Evolutionary conservation across 2,113 vertebrate species (phyloP).

Genomic region (Marmota monax): DNA sequence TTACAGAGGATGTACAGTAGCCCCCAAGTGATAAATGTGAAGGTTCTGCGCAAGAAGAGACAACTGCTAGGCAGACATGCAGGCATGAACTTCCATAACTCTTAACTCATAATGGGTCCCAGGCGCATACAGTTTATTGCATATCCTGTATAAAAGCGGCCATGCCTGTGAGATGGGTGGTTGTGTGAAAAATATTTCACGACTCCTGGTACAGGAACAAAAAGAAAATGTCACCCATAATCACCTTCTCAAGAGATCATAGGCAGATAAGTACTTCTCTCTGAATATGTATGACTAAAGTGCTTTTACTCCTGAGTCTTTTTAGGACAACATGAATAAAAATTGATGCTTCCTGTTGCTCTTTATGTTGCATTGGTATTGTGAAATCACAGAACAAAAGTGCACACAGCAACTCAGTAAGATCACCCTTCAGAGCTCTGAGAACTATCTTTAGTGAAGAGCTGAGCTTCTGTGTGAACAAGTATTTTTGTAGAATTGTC

Average conservation of each 20-base stretch:
- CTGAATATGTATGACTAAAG: not conserved
- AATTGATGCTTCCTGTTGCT: conserved; percentile 28
- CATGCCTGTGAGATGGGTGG: not conserved
- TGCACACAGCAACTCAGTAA: not conserved
- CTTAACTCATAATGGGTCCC: conserved; percentile 47
- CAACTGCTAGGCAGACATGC: conserved; percentile 37
- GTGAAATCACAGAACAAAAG: conserved; percentile 57
- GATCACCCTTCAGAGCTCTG: not conserved
- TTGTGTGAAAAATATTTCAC: conserved; percentile 18
- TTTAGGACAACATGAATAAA: conserved; percentile 49
- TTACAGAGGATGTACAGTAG: conserved; percentile 51
- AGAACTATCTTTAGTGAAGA: conserved; percentile 4
- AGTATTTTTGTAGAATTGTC: not conserved
- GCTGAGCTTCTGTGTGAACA: not conserved
- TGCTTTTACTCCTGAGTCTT: conserved; percentile 21
- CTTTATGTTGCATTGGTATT: conserved; percentile 17
- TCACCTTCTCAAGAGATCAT: conserved; percentile 46
- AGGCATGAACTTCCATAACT: conserved; percentile 26
- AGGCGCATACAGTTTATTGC: not conserved
- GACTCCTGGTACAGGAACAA: conserved; percentile 48
- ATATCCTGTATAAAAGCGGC: not conserved
- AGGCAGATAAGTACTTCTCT: conserved; percentile 2
- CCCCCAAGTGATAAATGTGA: not conserved
- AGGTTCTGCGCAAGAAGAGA: not conserved
- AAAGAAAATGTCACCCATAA: conserved; percentile 46